Percentiles rank a stretch among this genome's conserved stretches.
Conservation (phyloP, 1,140 invertebrate genomes). For the Euura saliciscinereae region DNA sequence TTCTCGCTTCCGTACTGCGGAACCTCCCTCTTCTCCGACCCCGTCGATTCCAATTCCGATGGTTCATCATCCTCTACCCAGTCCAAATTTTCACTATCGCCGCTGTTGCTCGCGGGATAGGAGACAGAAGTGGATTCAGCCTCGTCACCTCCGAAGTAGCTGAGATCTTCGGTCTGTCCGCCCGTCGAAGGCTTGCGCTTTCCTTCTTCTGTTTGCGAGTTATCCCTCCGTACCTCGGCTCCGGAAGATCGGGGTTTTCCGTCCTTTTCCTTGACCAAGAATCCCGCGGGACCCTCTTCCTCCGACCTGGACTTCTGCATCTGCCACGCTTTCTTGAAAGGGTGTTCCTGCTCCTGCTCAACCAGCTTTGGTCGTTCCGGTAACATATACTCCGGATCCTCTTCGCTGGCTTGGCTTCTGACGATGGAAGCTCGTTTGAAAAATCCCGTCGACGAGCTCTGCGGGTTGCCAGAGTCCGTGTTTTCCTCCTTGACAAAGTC, state of each 20-base stretch:
- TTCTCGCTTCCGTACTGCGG: background rate
- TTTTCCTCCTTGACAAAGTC: conserved; percentile 33
- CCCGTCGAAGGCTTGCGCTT: conserved; percentile 29
- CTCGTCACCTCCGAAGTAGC: conserved; percentile 25
- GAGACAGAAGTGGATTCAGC: conserved; percentile 19
- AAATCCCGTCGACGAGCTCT: conserved; percentile 39
- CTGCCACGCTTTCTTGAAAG: conserved; percentile 58
- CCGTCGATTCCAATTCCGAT: conserved; percentile 23
- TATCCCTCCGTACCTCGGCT: conserved; percentile 12
- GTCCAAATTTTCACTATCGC: conserved; percentile 27
- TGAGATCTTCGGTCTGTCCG: conserved; percentile 27
- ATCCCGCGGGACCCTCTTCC: conserved; percentile 48
- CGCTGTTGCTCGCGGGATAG: background rate
- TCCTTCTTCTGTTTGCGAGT: conserved; percentile 23
- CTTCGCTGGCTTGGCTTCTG: conserved; percentile 58
- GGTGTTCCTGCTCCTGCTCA: conserved; percentile 56
- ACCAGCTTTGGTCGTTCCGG: conserved; percentile 55
- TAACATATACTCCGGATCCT: conserved; percentile 55
- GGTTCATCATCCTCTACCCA: conserved; percentile 40
- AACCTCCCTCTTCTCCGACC: background rate
- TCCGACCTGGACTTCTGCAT: conserved; percentile 56
- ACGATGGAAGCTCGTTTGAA: conserved; percentile 56
- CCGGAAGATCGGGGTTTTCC: conserved; percentile 22
- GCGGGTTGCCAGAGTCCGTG: conserved; percentile 22
- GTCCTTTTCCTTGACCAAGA: conserved; percentile 34